phyloP scores from a whole-genome alignment of 2,888 invertebrate genomes.

The Lepidocyrtoides sp. region DNA sequence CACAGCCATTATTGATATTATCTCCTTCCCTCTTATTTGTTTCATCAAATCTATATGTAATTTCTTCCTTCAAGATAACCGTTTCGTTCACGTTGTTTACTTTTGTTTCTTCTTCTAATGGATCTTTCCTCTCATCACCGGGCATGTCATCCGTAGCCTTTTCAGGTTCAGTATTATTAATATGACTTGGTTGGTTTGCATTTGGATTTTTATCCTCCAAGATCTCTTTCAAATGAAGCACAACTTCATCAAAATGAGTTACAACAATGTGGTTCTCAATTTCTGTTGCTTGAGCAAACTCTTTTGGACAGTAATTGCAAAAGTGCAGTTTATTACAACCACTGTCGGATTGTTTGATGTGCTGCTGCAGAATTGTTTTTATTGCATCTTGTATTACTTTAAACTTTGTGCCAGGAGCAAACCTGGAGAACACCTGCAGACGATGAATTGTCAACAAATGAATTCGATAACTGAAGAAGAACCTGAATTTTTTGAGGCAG shows the following conservation, averaged over 20 bases:
- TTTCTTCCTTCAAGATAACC: background rate
- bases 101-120: too few species aligned
- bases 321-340: too few species aligned
- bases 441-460: background rate
- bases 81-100: background rate
- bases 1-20: too few species aligned
- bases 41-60: too few species aligned
- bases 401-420: background rate
- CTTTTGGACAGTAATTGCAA: background rate
- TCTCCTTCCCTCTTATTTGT: too few species aligned
- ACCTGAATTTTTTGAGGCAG: background rate
- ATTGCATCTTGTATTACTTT: background rate
- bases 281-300: background rate
- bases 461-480: constrained; percentile 2
- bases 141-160: background rate
- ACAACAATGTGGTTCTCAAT: background rate
- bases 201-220: background rate
- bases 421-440: background rate
- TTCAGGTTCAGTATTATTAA: too few species aligned
- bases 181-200: background rate
- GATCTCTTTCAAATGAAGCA: background rate
- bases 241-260: background rate
- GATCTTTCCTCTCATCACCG: too few species aligned
- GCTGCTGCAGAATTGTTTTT: background rate
- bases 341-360: background rate